Conservation (phyloP, 2,113 vertebrate species). For the Himantopus leucocephalus region DNA sequence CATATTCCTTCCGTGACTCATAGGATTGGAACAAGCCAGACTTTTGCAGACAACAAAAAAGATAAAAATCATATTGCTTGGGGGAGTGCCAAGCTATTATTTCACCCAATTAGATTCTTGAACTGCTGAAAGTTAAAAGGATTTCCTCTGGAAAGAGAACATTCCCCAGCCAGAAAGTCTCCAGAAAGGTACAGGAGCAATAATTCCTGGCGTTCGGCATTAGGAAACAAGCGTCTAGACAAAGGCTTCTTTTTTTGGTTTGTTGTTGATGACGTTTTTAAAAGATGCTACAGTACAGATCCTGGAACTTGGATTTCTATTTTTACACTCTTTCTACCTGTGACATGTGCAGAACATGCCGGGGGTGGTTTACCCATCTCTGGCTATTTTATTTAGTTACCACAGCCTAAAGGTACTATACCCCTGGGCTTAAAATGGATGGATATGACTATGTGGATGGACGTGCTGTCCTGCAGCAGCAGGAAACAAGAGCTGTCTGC, state of each 20-base stretch:
- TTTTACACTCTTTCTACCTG: not conserved
- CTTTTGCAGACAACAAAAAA: constrained; percentile 54
- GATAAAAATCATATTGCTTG: constrained; percentile 67
- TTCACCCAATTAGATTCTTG: constrained; percentile 54
- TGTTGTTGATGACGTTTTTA: not conserved
- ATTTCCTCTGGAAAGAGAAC: constrained; percentile 75
- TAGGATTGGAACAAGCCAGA: constrained; percentile 8
- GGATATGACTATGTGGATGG: not conserved
- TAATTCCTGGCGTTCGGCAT: constrained; percentile 31
- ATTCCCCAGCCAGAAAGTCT: constrained; percentile 61
- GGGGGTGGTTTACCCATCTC: not conserved
- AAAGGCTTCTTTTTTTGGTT: not conserved
- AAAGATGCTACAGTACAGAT: not conserved
- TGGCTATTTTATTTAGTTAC: not conserved
- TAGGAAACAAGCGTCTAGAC: constrained; percentile 41
- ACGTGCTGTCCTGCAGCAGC: fast-evolving
- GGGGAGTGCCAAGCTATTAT: constrained; percentile 49
- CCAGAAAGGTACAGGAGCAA: constrained; percentile 53
- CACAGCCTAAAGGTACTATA: not conserved
- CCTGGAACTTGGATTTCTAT: not conserved
- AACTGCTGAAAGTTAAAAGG: constrained; percentile 72
- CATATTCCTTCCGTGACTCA: not conserved
- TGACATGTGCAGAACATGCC: not conserved
- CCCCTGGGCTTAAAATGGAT: not conserved
- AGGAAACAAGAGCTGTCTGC: not conserved